Conservation (phyloP, 2,113 vertebrate genomes). For the Hypocryptadius cinnamomeus region DNA sequence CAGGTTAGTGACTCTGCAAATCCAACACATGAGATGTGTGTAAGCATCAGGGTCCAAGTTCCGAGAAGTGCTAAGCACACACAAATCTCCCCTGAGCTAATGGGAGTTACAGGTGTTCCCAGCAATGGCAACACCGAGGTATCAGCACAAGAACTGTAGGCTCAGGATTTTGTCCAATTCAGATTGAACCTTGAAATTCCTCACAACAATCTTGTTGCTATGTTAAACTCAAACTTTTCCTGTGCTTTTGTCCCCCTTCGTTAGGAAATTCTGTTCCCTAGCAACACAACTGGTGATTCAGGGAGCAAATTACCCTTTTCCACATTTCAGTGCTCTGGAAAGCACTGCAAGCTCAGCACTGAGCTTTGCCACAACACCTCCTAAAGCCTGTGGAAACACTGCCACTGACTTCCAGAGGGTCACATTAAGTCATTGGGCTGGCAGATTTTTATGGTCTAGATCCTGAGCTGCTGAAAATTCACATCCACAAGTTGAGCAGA, state of each 20-base stretch:
- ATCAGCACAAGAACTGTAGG: background rate
- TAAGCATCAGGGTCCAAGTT: background rate
- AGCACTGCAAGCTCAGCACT: background rate
- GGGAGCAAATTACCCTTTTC: background rate
- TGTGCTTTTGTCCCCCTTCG: background rate
- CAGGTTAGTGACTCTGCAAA: background rate
- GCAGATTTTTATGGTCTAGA: background rate
- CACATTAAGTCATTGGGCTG: background rate
- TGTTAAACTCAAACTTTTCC: background rate
- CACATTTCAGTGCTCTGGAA: background rate
- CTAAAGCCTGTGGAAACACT: background rate
- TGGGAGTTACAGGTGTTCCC: background rate
- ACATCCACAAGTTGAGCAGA: background rate
- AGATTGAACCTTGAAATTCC: background rate
- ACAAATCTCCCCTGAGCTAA: background rate
- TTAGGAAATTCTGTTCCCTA: background rate
- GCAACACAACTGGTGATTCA: background rate
- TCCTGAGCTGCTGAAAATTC: background rate
- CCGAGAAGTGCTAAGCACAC: background rate
- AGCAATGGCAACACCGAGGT: background rate
- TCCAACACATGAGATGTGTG: background rate
- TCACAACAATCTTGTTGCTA: background rate
- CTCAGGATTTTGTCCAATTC: background rate
- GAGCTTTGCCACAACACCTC: background rate
- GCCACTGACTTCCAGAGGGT: background rate